Evolutionary conservation across 2,113 vertebrate species (phyloP).

Genomic region (Mungos mungo): DNA sequence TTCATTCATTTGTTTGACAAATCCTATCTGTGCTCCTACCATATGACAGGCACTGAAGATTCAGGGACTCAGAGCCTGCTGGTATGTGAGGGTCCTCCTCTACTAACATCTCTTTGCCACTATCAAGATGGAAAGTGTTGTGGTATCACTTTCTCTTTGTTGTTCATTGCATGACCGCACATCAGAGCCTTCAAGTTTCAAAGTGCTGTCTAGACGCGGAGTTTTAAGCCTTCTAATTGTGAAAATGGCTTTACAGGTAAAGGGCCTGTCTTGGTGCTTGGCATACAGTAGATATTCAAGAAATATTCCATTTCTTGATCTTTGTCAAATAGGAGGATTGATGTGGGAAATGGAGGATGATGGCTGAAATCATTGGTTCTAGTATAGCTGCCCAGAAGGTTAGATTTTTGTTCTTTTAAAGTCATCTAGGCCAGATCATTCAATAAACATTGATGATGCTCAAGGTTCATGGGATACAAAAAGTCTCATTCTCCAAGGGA

Average conservation of each 20-base stretch:
- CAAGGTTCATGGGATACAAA: neutral
- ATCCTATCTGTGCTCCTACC: neutral
- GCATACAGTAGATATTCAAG: neutral
- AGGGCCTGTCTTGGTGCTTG: neutral
- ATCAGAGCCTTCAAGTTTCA: neutral
- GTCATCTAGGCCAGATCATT: neutral
- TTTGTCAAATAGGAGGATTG: neutral
- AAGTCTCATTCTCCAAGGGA: neutral
- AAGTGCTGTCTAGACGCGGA: neutral
- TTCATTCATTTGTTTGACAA: neutral
- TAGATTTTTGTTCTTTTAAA: constrained; percentile 23
- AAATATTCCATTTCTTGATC: neutral
- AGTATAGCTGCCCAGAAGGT: neutral
- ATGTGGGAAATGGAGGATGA: neutral
- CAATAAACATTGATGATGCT: neutral
- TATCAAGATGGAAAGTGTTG: neutral
- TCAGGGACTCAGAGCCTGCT: neutral
- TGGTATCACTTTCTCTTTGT: neutral
- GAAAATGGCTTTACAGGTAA: neutral
- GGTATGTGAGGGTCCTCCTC: neutral
- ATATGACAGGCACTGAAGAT: neutral
- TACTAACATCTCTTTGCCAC: neutral
- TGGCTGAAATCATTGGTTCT: neutral
- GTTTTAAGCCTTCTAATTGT: neutral
- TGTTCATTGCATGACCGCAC: neutral